Conservation (phyloP, 2,797 vertebrate species). For the Phataginus tricuspis region DNA sequence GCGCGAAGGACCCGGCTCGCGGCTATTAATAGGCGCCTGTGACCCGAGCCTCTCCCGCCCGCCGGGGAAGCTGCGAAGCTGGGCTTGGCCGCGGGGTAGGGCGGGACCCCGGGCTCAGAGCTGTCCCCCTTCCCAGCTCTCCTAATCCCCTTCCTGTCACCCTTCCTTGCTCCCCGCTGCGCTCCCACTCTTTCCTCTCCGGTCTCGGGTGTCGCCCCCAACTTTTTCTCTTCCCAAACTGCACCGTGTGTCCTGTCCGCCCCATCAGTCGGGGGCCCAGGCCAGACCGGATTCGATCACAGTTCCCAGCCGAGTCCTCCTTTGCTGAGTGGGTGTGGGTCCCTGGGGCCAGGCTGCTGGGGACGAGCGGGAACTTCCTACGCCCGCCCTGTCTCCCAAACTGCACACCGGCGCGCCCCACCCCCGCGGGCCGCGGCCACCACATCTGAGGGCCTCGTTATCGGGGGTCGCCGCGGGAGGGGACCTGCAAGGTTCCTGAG, state of each 20-base stretch:
- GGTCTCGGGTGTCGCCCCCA: not conserved
- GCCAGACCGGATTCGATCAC: not conserved
- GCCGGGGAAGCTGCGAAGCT: not conserved
- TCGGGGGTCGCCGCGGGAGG: not conserved
- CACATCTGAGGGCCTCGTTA: not conserved
- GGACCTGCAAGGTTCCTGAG: not conserved
- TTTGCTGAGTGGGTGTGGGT: not conserved
- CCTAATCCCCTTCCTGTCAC: fast-evolving
- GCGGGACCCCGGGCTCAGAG: not conserved
- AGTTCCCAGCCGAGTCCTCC: not conserved
- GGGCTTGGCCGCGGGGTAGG: not conserved
- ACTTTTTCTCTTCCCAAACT: slow-evolving; percentile 65
- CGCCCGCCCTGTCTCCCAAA: not conserved
- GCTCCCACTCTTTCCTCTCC: not conserved
- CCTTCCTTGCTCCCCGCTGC: not conserved
- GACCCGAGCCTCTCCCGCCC: not conserved
- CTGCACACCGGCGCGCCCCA: not conserved
- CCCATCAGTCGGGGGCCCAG: not conserved
- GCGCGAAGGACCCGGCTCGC: not conserved
- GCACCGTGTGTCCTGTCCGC: not conserved
- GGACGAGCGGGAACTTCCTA: not conserved
- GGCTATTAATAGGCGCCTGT: not conserved
- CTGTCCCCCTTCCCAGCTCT: not conserved
- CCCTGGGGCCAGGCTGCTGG: not conserved
- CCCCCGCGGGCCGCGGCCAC: too few species aligned